Evolutionary conservation across 2,797 vertebrate genomes (phyloP).

Genomic region (Tenualosa thibaudeaui): DNA sequence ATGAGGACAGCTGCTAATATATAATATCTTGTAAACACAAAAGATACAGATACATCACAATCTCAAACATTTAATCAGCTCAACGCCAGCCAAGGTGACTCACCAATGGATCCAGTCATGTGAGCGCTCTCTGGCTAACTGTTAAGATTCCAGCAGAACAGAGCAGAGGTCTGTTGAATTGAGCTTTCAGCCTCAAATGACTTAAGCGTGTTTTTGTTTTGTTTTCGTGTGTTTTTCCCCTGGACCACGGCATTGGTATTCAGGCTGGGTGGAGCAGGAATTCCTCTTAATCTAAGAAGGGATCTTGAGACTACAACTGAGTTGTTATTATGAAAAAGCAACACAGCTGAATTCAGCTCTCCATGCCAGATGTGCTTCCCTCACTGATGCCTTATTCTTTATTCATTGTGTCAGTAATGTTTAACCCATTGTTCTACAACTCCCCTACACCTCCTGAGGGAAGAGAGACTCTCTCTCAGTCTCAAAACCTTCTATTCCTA

Average conservation of each 20-base stretch:
- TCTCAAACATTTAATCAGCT: not conserved
- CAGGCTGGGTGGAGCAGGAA: conserved; percentile 56
- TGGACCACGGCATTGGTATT: conserved; percentile 38
- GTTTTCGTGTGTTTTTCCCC: conserved; percentile 27
- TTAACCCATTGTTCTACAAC: not conserved
- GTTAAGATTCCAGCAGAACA: not conserved
- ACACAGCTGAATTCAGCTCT: conserved; percentile 35
- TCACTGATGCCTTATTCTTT: not conserved
- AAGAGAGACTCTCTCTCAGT: not conserved
- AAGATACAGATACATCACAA: not conserved
- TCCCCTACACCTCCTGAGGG: not conserved
- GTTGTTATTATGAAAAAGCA: conserved; percentile 42
- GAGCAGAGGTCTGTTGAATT: not conserved
- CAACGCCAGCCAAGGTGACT: not conserved
- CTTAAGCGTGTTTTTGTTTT: conserved; percentile 31
- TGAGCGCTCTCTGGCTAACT: not conserved
- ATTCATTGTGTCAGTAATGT: not conserved
- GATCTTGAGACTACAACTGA: conserved; percentile 54
- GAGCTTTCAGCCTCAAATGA: not conserved
- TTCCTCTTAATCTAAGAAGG: conserved; percentile 39
- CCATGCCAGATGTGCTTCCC: conserved; percentile 21
- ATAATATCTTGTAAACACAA: not conserved
- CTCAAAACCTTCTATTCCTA: not conserved
- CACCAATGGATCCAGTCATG: not conserved
- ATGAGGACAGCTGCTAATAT: not conserved